These are phyloP conservation scores for Eira barbara DNA, from an alignment of 2,113 vertebrate genomes.

Conservation along the genomic window DNA sequence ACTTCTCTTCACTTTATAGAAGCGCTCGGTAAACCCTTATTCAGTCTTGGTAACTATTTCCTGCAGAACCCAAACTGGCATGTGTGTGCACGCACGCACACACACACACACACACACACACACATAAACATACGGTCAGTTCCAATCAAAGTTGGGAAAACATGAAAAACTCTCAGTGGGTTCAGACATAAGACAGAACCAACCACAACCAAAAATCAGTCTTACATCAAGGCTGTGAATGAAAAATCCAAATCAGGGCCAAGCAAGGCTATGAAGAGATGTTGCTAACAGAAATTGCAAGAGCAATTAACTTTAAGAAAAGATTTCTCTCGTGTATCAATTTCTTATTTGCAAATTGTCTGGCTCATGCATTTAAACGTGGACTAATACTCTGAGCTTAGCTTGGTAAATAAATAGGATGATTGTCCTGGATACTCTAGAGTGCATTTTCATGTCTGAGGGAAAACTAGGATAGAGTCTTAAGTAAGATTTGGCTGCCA, in stretches of 20 bases:
- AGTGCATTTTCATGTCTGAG: background rate
- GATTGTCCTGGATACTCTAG: background rate
- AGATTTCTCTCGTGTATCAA: background rate
- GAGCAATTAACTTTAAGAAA: background rate
- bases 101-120: background rate
- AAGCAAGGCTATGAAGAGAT: background rate
- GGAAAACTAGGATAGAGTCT: background rate
- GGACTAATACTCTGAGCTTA: background rate
- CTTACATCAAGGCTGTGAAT: background rate
- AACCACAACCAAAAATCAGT: background rate
- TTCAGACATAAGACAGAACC: background rate
- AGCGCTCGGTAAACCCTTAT: background rate
- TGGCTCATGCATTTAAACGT: background rate
- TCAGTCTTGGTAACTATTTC: background rate
- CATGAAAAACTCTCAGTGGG: background rate
- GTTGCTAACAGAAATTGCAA: background rate
- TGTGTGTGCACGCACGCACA: background rate
- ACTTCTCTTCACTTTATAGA: background rate
- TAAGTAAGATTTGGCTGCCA: background rate
- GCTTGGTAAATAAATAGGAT: background rate
- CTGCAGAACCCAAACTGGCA: background rate
- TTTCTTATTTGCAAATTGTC: conserved; percentile 21
- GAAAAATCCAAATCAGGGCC: background rate
- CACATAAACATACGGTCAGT: background rate
- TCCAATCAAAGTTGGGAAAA: background rate